Conservation (phyloP, 2,888 invertebrate species). For the Galerucella calmariensis region DNA sequence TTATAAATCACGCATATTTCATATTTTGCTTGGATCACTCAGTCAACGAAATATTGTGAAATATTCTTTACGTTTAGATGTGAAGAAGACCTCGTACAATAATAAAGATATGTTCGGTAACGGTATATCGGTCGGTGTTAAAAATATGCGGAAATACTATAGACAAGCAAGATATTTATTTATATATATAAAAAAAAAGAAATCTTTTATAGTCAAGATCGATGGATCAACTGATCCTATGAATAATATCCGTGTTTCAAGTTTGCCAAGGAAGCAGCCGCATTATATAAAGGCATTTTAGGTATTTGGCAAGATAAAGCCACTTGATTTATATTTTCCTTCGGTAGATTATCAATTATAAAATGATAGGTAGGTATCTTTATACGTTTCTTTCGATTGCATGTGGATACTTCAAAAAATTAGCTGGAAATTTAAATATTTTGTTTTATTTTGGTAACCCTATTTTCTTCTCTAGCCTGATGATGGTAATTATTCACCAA, state of each 20-base stretch:
- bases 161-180: not conserved
- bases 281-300: conserved; percentile 23
- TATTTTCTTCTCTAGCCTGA: no score
- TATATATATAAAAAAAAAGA: not conserved
- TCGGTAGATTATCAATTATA: conserved; percentile 3
- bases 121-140: no score
- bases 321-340: conserved; percentile 16
- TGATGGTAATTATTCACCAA: no score
- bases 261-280: conserved; percentile 10
- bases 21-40: no score
- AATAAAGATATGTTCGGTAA: not conserved
- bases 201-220: conserved; percentile 14
- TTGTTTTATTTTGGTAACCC: no score
- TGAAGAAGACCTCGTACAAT: not conserved
- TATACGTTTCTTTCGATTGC: not conserved
- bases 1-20: no score
- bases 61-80: no score
- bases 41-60: no score
- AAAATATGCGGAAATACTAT: conserved; percentile 24
- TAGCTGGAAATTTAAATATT: no score
- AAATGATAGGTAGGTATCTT: conserved; percentile 18
- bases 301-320: conserved; percentile 11
- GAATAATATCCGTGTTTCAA: conserved; percentile 18
- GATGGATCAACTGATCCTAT: conserved; percentile 16
- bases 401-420: not conserved